phyloP scores from a whole-genome alignment of 2,797 vertebrate species.

The Smutsia temminckii region DNA sequence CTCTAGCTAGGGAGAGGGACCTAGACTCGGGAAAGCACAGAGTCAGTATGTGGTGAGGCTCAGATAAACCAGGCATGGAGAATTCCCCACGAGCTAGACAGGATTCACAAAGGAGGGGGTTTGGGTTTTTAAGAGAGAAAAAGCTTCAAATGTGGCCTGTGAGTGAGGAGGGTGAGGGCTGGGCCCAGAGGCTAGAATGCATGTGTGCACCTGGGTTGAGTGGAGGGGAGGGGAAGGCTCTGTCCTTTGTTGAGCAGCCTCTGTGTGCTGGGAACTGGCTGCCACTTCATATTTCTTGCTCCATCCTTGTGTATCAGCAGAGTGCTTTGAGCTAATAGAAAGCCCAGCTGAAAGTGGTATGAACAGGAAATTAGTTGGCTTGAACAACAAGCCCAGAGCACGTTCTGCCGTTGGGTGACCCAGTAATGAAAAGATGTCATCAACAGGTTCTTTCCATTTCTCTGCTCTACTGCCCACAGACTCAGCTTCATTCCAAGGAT shows the following conservation, averaged over 20 bases:
- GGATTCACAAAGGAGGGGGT: background rate
- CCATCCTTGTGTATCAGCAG: background rate
- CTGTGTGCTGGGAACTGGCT: background rate
- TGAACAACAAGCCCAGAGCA: background rate
- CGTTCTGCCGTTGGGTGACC: background rate
- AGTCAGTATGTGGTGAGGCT: background rate
- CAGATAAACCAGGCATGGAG: background rate
- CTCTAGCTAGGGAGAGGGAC: background rate
- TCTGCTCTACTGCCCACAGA: background rate
- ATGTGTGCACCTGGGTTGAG: background rate
- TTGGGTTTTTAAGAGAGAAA: background rate
- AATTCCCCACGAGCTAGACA: background rate
- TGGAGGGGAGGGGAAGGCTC: background rate
- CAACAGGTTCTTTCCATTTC: background rate
- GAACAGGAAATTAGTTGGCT: background rate
- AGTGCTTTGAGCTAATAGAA: background rate
- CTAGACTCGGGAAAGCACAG: background rate
- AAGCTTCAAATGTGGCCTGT: background rate
- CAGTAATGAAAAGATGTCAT: background rate
- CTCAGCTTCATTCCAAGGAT: background rate
- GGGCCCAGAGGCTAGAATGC: background rate
- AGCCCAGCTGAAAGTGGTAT: background rate
- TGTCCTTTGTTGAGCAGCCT: background rate
- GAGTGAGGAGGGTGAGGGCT: background rate
- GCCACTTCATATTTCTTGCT: background rate